Conservation (phyloP, 2,797 vertebrate species). For the Toxotes lorentzi region DNA sequence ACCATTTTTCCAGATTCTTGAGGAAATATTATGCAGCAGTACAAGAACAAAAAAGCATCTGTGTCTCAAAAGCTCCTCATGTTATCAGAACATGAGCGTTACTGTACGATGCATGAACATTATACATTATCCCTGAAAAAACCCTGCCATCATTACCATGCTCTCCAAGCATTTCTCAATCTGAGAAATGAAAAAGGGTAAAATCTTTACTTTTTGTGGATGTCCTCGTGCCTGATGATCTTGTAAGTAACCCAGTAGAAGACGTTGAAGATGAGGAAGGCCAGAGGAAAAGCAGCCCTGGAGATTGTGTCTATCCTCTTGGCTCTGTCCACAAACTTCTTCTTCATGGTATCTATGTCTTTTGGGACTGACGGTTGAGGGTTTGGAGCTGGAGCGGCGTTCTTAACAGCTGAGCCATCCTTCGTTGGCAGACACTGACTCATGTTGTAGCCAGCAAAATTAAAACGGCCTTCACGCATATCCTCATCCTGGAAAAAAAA, state of each 20-base stretch:
- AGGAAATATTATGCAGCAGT: slow-evolving; percentile 66
- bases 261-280: slow-evolving; percentile 99
- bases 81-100: slow-evolving; percentile 65
- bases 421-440: slow-evolving; percentile 94
- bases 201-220: slow-evolving; percentile 88
- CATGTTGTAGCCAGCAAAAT: slow-evolving; percentile 94
- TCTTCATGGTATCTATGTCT: slow-evolving; percentile 93
- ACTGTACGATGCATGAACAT: slow-evolving; percentile 58
- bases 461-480: slow-evolving; percentile 92
- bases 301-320: slow-evolving; percentile 99
- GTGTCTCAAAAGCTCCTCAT: slow-evolving; percentile 59
- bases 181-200: slow-evolving; percentile 66
- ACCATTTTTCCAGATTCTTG: slow-evolving; percentile 41
- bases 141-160: slow-evolving; percentile 43
- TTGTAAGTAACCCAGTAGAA: slow-evolving; percentile 99
- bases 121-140: slow-evolving; percentile 80
- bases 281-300: slow-evolving; percentile 95
- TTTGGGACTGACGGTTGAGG: slow-evolving; percentile 84
- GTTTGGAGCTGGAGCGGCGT: slow-evolving; percentile 81
- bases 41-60: slow-evolving; percentile 64
- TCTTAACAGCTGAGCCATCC: slow-evolving; percentile 91
- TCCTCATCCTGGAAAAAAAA: slow-evolving; percentile 90
- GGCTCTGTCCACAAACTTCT: slow-evolving; percentile 98
- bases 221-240: slow-evolving; percentile 96
- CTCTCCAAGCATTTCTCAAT: slow-evolving; percentile 65